Conservation (phyloP, 2,113 vertebrate genomes). For the Grallaria varia region DNA sequence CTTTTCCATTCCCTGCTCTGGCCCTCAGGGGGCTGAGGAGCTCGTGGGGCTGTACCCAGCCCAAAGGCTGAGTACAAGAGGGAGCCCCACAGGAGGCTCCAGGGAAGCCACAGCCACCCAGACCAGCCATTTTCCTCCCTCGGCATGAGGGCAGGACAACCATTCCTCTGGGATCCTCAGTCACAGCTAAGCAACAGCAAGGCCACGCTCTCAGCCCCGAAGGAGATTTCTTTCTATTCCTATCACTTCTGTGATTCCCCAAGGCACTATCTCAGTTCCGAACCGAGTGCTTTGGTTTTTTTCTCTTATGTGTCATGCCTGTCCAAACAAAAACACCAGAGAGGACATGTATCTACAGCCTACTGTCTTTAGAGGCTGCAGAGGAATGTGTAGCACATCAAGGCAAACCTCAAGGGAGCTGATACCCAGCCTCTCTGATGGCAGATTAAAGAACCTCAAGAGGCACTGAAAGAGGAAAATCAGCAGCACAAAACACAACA, state of each 20-base stretch:
- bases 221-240: neutral
- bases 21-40: neutral
- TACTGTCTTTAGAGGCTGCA: neutral
- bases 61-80: neutral
- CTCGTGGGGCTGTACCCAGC: fast-evolving
- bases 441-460: neutral
- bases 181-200: neutral
- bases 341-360: neutral
- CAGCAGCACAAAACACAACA: neutral
- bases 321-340: neutral
- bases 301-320: neutral
- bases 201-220: neutral
- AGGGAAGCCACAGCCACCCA: fast-evolving
- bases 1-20: neutral
- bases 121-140: neutral
- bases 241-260: neutral
- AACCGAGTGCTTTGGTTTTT: neutral
- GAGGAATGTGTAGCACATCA: neutral
- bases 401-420: neutral
- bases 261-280: neutral
- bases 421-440: neutral
- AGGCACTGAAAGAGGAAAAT: neutral
- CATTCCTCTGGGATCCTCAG: neutral
- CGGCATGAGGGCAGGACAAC: neutral
- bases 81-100: neutral